Evolutionary conservation across 64 coral and sea anemone species (phyloP).

Genomic region (Astreopora myriophthalma): DNA sequence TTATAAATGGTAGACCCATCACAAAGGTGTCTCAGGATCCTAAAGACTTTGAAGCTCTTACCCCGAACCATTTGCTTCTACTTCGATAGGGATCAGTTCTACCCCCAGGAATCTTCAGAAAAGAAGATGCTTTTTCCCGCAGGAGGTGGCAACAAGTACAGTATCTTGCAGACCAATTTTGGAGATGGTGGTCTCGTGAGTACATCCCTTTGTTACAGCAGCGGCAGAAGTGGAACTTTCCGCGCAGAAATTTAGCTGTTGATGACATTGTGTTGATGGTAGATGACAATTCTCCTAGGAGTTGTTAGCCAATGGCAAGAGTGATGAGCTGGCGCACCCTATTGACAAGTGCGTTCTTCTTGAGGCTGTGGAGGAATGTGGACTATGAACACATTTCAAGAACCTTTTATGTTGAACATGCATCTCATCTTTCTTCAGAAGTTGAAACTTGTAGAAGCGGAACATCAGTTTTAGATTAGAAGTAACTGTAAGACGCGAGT

Average conservation of each 20-base stretch:
- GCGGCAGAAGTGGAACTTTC: background rate
- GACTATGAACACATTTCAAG: no score
- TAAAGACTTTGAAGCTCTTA: background rate
- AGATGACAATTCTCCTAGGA: background rate
- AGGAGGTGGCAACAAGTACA: conserved; percentile 1
- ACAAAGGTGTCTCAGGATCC: conserved; percentile 17
- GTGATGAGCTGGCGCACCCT: no score
- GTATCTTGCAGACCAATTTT: background rate
- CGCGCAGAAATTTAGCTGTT: background rate
- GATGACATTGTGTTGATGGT: background rate
- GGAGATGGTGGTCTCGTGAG: background rate
- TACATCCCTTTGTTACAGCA: background rate
- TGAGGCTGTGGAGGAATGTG: no score
- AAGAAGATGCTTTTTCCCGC: background rate
- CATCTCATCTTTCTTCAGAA: no score
- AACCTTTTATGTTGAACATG: no score
- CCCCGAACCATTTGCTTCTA: background rate
- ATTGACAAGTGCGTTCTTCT: no score
- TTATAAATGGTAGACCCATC: background rate
- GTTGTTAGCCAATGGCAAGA: conserved; percentile 24
- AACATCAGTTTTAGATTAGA: no score
- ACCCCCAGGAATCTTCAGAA: background rate
- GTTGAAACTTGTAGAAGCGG: no score
- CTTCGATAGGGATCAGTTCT: background rate
- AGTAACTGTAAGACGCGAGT: no score